A percentile compares a stretch with the other conserved stretches of the same genome.
These are phyloP conservation scores for Nixonia krombeini DNA, from an alignment of 1,140 invertebrate species.

Conservation along the genomic window DNA sequence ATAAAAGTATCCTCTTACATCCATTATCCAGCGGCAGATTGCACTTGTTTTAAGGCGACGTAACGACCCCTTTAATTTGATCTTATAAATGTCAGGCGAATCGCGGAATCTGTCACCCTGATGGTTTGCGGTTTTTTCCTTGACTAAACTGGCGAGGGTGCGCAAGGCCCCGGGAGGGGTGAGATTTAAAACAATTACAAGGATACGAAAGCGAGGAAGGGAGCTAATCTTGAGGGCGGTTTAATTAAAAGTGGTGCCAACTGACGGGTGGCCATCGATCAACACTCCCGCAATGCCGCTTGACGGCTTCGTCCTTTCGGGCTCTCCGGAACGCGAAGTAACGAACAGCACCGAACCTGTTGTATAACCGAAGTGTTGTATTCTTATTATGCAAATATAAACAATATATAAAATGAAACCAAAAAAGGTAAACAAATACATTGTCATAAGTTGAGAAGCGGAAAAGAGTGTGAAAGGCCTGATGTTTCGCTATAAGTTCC, in stretches of 20 bases:
- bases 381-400: too few species aligned
- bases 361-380: too few species aligned
- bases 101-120: constrained; percentile 65
- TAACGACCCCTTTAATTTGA: too few species aligned
- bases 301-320: constrained; percentile 51
- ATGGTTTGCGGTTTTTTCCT: constrained; percentile 62
- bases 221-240: constrained; percentile 70
- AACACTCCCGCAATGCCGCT: constrained; percentile 56
- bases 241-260: constrained; percentile 72
- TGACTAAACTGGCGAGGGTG: constrained; percentile 52
- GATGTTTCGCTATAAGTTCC: constrained; percentile 11
- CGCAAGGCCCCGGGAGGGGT: constrained; percentile 43
- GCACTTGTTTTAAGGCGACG: too few species aligned
- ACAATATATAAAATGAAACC: too few species aligned
- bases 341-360: background rate
- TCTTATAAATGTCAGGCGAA: constrained; percentile 62
- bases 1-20: too few species aligned
- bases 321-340: constrained; percentile 8
- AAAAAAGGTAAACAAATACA: too few species aligned
- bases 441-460: too few species aligned
- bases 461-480: background rate
- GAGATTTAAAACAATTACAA: constrained; percentile 72
- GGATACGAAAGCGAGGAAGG: constrained; percentile 42
- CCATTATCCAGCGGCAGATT: too few species aligned
- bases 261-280: constrained; percentile 71